A percentile compares a stretch with the other conserved stretches of the same genome.
phyloP scores from a whole-genome alignment of 2,888 invertebrate genomes.

The Unio pictorum region DNA sequence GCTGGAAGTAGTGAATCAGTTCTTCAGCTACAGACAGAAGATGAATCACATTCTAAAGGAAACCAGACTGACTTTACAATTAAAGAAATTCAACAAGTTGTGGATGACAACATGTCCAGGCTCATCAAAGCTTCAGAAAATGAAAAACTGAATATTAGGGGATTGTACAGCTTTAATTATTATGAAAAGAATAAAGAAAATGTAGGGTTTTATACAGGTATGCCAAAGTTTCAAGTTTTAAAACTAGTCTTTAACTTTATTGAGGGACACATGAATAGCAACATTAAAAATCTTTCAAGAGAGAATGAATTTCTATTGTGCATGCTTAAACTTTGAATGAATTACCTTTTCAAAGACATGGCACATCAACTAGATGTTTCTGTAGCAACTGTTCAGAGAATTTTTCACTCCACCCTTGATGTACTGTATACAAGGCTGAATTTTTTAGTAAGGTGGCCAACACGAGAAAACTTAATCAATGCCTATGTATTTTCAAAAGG shows the following conservation, averaged over 20 bases:
- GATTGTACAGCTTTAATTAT: no score
- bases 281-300: conserved; percentile 13
- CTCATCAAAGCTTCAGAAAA: not conserved
- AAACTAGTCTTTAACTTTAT: conserved; percentile 16
- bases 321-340: conserved; percentile 15
- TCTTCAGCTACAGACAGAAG: no score
- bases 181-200: conserved; percentile 14
- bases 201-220: conserved; percentile 18
- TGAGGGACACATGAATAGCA: conserved; percentile 8
- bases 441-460: conserved; percentile 19
- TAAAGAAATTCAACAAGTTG: conserved; percentile 2
- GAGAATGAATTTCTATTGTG: conserved; percentile 17
- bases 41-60: not conserved
- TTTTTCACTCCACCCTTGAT: conserved; percentile 17
- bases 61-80: conserved; percentile 13
- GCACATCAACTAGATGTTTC: conserved; percentile 19
- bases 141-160: conserved; percentile 1
- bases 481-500: conserved; percentile 21
- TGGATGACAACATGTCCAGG: conserved; percentile 6
- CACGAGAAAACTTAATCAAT: conserved; percentile 16
- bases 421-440: conserved; percentile 14
- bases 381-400: conserved; percentile 11
- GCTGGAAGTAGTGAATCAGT: no score
- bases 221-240: conserved; percentile 16
- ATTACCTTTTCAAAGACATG: conserved; percentile 13